Percentiles rank a stretch among this genome's conserved stretches.
Evolutionary conservation across 1,140 invertebrate species (phyloP).

Genomic region (Leptinotarsa undecemlineata): DNA sequence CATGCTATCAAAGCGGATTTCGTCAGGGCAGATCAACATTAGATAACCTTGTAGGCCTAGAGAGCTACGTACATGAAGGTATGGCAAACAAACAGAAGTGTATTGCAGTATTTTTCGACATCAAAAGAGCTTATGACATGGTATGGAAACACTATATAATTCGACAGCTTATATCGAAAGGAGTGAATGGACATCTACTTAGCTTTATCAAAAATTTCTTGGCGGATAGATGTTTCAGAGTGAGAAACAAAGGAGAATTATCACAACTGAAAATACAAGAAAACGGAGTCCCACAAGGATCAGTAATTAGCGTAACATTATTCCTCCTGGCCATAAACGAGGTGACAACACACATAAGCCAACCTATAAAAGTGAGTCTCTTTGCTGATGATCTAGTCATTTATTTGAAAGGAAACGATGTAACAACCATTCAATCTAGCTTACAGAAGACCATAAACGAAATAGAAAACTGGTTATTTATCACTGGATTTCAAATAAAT

Average conservation of each 20-base stretch:
- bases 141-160: conserved; percentile 7
- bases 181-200: conserved; percentile 18
- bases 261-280: neutral
- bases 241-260: neutral
- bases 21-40: neutral
- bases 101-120: conserved; percentile 23
- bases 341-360: neutral
- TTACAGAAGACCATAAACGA: neutral
- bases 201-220: conserved; percentile 31
- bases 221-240: neutral
- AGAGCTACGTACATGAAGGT: conserved; percentile 14
- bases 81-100: conserved; percentile 16
- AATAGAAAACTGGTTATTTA: neutral
- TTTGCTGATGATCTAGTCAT: conserved; percentile 15
- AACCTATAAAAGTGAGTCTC: neutral
- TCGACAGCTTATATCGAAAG: neutral
- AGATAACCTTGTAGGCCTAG: conserved; percentile 19
- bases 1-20: conserved; percentile 8
- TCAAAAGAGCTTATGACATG: conserved; percentile 24
- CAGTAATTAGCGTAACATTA: neutral
- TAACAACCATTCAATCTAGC: neutral
- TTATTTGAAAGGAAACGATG: neutral
- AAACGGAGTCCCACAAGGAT: neutral
- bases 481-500: neutral
- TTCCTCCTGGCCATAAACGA: neutral